Percentiles rank a stretch among this genome's conserved stretches.
Evolutionary conservation across 2,113 vertebrate genomes (phyloP).

Genomic region (Terrapene triunguis): DNA sequence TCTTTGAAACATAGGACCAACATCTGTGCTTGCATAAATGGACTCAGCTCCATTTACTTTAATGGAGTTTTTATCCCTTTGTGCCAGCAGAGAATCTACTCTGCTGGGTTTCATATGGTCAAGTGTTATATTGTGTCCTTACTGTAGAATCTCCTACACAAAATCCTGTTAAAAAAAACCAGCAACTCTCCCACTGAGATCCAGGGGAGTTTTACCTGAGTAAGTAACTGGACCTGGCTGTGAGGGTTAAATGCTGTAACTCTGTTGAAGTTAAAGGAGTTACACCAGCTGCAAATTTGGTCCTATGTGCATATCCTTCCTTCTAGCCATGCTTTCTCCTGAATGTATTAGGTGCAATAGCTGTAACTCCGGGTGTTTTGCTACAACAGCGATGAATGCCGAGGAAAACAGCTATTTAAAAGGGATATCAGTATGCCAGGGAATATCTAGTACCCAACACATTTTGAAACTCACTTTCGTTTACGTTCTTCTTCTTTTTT

Average conservation of each 20-base stretch:
- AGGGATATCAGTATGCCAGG: not conserved
- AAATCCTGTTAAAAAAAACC: not conserved
- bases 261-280: not conserved
- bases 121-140: not conserved
- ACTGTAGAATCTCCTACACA: not conserved
- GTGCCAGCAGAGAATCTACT: conserved; percentile 19
- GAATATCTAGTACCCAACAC: not conserved
- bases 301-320: not conserved
- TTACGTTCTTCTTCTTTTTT: not conserved
- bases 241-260: conserved; percentile 1
- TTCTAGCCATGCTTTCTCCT: fast-evolving
- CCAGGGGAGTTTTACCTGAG: not conserved
- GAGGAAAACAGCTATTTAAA: not conserved
- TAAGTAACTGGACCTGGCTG: not conserved
- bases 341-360: not conserved
- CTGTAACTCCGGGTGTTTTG: not conserved
- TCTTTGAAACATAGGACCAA: conserved; percentile 27
- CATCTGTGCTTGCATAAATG: not conserved
- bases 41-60: conserved; percentile 25
- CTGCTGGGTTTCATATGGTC: not conserved
- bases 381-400: not conserved
- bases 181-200: not conserved
- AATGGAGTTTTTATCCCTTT: conserved; percentile 22
- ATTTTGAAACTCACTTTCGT: not conserved
- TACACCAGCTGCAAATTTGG: not conserved